Evolutionary conservation across 2,797 vertebrate species (phyloP).

Genomic region (Sylvia borin): DNA sequence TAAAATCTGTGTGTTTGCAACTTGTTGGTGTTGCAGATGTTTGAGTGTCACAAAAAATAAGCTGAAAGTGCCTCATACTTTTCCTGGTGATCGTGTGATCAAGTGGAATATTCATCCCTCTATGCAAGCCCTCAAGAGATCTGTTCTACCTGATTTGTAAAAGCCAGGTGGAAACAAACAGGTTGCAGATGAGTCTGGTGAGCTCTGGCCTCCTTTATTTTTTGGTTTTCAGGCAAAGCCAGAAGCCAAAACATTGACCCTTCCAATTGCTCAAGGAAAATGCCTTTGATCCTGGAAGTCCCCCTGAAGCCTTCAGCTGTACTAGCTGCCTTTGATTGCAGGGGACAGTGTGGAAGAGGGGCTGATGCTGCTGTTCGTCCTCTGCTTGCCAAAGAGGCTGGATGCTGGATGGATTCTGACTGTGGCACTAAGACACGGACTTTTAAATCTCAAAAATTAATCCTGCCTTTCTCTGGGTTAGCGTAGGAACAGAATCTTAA

Average conservation of each 20-base stretch:
- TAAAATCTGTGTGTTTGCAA: neutral
- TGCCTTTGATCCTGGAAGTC: neutral
- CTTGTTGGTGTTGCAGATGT: neutral
- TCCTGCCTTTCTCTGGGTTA: slow-evolving; percentile 55
- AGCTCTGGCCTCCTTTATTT: neutral
- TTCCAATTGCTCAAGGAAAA: neutral
- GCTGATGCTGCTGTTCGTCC: neutral
- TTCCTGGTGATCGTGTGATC: neutral
- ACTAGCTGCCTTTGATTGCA: neutral
- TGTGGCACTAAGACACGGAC: neutral
- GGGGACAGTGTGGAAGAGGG: neutral
- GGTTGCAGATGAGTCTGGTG: neutral
- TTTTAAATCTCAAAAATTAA: slow-evolving; percentile 55
- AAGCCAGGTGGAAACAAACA: neutral
- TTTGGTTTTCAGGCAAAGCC: neutral
- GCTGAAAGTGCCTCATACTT: neutral
- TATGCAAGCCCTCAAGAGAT: neutral
- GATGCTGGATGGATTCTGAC: neutral
- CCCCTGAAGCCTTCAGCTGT: neutral
- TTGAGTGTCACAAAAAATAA: neutral
- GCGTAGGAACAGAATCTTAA: slow-evolving; percentile 52
- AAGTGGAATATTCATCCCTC: neutral
- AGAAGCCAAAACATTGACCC: neutral
- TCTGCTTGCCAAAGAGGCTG: neutral
- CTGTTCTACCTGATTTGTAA: neutral